Percentiles rank a stretch among this genome's conserved stretches.
Conservation (phyloP, 2,113 vertebrate genomes). For the Camarhynchus parvulus region DNA sequence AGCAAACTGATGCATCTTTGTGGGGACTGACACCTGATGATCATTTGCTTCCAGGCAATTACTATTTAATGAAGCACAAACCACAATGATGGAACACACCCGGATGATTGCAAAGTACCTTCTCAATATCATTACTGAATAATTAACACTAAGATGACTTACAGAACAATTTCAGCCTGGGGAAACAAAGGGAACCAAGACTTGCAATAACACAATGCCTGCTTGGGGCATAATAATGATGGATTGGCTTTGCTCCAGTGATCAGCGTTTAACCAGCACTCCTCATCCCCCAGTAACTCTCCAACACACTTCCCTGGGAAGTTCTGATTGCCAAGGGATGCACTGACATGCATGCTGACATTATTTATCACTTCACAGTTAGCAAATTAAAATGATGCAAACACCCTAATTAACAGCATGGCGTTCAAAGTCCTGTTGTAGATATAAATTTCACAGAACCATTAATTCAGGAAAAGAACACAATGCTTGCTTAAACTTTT, state of each 20-base stretch:
- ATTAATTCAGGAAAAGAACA: background rate
- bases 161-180: background rate
- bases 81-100: conserved; percentile 44
- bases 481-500: background rate
- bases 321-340: background rate
- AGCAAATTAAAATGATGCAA: background rate
- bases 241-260: background rate
- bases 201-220: conserved; percentile 28
- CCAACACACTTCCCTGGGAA: background rate
- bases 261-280: background rate
- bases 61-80: conserved; percentile 71
- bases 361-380: background rate
- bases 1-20: conserved; percentile 39
- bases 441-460: background rate
- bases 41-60: conserved; percentile 69
- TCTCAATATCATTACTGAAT: conserved; percentile 43
- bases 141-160: conserved; percentile 61
- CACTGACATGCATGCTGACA: background rate
- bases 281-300: background rate
- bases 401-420: background rate
- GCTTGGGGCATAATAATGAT: conserved; percentile 11
- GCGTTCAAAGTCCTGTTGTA: background rate
- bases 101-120: conserved; percentile 6
- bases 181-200: conserved; percentile 36
- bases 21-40: conserved; percentile 51